These are phyloP conservation scores for Cantharis rufa DNA, from an alignment of 2,888 invertebrate genomes.

Conservation along the genomic window DNA sequence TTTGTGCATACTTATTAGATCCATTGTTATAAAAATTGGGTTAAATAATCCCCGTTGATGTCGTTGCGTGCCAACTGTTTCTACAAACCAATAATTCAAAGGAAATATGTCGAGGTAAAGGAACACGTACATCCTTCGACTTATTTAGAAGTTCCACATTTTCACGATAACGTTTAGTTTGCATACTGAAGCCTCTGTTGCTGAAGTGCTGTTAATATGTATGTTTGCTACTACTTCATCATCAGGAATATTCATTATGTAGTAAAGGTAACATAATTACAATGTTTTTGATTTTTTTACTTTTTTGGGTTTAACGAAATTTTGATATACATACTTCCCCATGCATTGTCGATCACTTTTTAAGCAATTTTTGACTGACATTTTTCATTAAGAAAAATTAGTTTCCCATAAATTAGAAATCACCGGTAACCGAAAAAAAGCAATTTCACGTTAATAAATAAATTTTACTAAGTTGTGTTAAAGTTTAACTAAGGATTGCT, in stretches of 20 bases:
- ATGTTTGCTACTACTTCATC: not conserved
- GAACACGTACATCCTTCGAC: not conserved
- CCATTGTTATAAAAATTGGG: not conserved
- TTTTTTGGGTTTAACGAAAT: not conserved
- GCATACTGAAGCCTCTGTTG: not conserved
- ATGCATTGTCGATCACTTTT: not conserved
- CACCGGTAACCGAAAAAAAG: not conserved
- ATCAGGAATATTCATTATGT: not conserved
- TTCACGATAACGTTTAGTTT: not conserved
- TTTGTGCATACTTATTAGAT: not conserved
- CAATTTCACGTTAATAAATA: not conserved
- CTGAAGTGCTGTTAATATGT: not conserved
- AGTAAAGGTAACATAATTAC: not conserved
- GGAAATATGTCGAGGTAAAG: not conserved
- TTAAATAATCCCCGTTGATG: not conserved
- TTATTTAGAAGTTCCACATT: not conserved
- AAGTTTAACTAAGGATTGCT: not conserved
- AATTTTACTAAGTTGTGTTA: not conserved
- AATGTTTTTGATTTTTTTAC: not conserved
- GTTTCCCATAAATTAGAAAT: not conserved
- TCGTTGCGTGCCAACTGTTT: not conserved
- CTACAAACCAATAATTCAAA: not conserved
- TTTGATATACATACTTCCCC: too few species aligned
- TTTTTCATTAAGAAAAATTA: not conserved
- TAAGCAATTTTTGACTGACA: not conserved